phyloP scores from a whole-genome alignment of 2,797 vertebrate species.

The Poeciliopsis infans region DNA sequence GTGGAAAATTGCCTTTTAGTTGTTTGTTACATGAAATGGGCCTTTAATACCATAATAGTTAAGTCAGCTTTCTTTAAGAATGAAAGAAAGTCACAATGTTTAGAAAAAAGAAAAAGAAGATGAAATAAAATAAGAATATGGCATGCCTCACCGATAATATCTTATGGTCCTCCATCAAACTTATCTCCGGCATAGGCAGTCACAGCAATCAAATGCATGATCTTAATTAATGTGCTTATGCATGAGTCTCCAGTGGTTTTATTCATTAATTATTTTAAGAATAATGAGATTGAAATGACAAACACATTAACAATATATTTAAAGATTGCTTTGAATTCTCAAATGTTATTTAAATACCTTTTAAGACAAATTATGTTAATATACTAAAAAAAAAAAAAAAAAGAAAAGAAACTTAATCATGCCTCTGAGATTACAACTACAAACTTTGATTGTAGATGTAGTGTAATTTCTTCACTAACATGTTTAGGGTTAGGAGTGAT shows the following conservation, averaged over 20 bases:
- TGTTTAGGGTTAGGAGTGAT: neutral
- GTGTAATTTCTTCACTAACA: neutral
- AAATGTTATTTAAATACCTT: neutral
- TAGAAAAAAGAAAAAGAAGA: neutral
- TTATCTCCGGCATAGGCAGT: neutral
- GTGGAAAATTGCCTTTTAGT: slow-evolving; percentile 59
- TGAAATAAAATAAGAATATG: neutral
- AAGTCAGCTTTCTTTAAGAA: slow-evolving; percentile 31
- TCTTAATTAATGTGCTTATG: neutral
- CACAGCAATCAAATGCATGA: neutral
- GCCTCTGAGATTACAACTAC: neutral
- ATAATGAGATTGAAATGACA: neutral
- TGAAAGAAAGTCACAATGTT: slow-evolving; percentile 13
- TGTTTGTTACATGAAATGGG: slow-evolving; percentile 58
- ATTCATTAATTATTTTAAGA: neutral
- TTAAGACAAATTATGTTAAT: neutral
- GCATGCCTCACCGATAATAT: neutral
- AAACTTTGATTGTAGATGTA: neutral
- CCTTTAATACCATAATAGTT: slow-evolving; percentile 51
- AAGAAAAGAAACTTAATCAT: neutral
- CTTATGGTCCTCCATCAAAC: neutral
- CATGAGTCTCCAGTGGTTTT: neutral
- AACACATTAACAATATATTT: neutral
- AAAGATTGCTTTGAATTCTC: neutral
- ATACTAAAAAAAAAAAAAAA: neutral